A percentile compares a stretch with the other conserved stretches of the same genome.
These are phyloP conservation scores for Mesitornis unicolor DNA, from an alignment of 2,113 vertebrate genomes.

Conservation along the genomic window DNA sequence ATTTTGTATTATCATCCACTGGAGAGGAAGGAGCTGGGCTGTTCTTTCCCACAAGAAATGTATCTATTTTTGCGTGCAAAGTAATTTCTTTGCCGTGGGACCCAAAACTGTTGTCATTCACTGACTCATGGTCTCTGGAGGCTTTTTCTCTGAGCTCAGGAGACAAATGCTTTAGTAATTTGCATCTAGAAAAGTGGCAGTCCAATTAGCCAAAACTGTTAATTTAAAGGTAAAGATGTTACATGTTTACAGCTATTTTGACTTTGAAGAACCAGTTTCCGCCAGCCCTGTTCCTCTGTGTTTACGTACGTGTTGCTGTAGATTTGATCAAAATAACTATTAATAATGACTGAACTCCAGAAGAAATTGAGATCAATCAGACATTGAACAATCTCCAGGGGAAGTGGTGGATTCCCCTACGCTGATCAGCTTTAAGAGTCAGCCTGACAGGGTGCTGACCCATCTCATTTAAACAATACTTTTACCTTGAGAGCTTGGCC, in stretches of 20 bases:
- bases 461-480: too few species aligned
- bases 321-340: background rate
- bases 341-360: too few species aligned
- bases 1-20: conserved; percentile 44
- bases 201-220: background rate
- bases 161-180: background rate
- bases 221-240: background rate
- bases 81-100: conserved; percentile 46
- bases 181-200: background rate
- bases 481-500: too few species aligned
- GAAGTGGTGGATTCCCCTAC: too few species aligned
- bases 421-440: too few species aligned
- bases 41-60: conserved; percentile 57
- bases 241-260: background rate
- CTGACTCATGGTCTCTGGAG: conserved; percentile 41
- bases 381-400: too few species aligned
- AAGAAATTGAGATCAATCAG: too few species aligned
- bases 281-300: background rate
- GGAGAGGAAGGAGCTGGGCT: conserved; percentile 35
- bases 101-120: conserved; percentile 38
- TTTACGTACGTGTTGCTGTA: background rate
- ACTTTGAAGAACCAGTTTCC: background rate
- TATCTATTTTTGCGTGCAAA: conserved; percentile 65
- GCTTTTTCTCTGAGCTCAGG: conserved; percentile 36
- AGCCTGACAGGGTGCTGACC: too few species aligned